These are phyloP conservation scores for Wiebesia pumilae DNA, from an alignment of 1,140 invertebrate species.

Conservation along the genomic window DNA sequence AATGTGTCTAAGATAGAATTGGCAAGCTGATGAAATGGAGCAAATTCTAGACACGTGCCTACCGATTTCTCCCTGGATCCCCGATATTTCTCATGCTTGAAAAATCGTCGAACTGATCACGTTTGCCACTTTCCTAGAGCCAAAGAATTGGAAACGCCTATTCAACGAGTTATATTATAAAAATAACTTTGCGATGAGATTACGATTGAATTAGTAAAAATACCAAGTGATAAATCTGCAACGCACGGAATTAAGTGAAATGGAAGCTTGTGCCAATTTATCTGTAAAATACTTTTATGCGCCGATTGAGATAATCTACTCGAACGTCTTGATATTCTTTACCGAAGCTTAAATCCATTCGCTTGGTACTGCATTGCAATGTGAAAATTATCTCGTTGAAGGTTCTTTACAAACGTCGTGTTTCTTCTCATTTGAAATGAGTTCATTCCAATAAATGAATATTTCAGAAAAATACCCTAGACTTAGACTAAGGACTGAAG, in stretches of 20 bases:
- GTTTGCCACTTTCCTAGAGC: background rate
- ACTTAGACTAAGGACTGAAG: background rate
- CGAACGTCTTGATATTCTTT: background rate
- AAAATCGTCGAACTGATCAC: background rate
- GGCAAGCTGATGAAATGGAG: background rate
- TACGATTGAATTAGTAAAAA: background rate
- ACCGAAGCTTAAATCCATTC: no score
- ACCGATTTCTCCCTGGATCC: slow-evolving; percentile 11
- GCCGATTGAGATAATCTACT: background rate
- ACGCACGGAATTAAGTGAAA: background rate
- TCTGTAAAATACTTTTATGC: background rate
- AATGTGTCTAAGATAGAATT: background rate
- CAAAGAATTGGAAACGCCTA: background rate
- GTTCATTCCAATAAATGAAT: background rate
- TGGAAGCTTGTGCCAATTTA: background rate
- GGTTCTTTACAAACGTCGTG: no score
- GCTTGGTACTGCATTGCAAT: no score
- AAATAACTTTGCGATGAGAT: background rate
- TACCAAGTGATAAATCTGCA: background rate
- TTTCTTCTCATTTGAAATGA: background rate
- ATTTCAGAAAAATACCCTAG: background rate
- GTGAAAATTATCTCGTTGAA: no score
- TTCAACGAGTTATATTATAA: background rate
- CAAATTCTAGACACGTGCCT: background rate
- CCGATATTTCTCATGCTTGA: background rate